Conservation (phyloP, 2,113 vertebrate genomes). For the Noturus placidus region DNA sequence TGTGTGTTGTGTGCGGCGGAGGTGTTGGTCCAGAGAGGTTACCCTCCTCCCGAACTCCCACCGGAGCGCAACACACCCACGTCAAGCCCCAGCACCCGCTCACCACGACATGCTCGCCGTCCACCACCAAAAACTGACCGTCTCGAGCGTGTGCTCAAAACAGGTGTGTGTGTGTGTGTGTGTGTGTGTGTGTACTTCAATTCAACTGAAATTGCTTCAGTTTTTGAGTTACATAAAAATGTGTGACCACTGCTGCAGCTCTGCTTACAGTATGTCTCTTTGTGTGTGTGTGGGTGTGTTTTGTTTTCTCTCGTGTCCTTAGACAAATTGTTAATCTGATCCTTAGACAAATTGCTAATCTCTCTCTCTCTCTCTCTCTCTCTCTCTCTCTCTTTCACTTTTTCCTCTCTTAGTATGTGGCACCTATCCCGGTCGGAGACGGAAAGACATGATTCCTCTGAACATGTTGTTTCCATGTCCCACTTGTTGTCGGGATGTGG, state of each 20-base stretch:
- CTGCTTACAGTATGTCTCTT: fast-evolving
- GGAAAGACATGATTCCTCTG: constrained; percentile 75
- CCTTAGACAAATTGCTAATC: not conserved
- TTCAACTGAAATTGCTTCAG: not conserved
- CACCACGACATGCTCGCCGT: constrained; percentile 83
- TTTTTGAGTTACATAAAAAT: not conserved
- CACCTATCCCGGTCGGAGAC: constrained; percentile 88
- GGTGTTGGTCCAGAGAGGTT: constrained; percentile 88
- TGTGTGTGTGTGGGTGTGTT: not conserved
- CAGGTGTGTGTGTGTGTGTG: constrained; percentile 71
- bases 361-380: not conserved
- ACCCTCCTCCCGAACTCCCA: constrained; percentile 81
- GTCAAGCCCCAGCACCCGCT: constrained; percentile 85
- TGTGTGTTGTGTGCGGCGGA: constrained; percentile 92
- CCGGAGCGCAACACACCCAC: constrained; percentile 89
- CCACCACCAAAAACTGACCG: constrained; percentile 84
- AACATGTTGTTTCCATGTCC: constrained; percentile 89
- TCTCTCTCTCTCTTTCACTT: constrained; percentile 27
- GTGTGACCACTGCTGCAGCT: not conserved
- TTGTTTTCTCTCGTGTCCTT: not conserved
- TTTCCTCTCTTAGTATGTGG: constrained; percentile 76
- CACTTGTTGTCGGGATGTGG: constrained; percentile 85
- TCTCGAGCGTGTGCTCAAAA: constrained; percentile 85
- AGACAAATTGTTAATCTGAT: not conserved
- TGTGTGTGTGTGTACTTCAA: constrained; percentile 26